A percentile compares a stretch with the other conserved stretches of the same genome.
These are phyloP conservation scores for Trididemnum clinides DNA, from an alignment of 23 tunicate genomes.

Conservation along the genomic window DNA sequence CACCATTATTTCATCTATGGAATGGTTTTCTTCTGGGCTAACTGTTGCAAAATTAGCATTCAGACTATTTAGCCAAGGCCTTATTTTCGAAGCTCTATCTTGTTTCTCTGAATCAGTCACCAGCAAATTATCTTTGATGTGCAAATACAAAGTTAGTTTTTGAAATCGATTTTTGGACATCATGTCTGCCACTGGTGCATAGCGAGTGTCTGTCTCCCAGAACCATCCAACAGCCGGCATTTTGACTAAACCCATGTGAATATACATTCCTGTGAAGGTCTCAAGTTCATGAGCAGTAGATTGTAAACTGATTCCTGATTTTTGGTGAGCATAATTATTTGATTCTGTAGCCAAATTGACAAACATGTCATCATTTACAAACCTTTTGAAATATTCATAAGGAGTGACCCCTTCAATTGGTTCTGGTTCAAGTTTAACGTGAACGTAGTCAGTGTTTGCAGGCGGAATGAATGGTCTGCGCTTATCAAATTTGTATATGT, in stretches of 20 bases:
- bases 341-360: not conserved
- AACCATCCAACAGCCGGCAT: not conserved
- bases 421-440: not conserved
- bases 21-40: not conserved
- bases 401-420: not conserved
- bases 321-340: not conserved
- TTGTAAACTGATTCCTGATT: not conserved
- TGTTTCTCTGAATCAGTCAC: not conserved
- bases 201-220: not conserved
- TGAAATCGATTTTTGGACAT: not conserved
- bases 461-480: not conserved
- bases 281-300: not conserved
- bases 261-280: not conserved
- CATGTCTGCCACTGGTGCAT: not conserved
- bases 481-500: not conserved
- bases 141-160: not conserved
- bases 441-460: not conserved
- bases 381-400: not conserved
- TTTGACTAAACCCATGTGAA: not conserved
- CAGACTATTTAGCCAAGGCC: not conserved
- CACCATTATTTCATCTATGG: not conserved
- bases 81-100: not conserved
- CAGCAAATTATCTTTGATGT: not conserved
- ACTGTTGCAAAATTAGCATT: not conserved
- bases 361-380: not conserved